Evolutionary conservation across 1,140 invertebrate species (phyloP), one percentile per base, ranked within the genome.

Genomic region (Scaptomyza hsui): DNA sequence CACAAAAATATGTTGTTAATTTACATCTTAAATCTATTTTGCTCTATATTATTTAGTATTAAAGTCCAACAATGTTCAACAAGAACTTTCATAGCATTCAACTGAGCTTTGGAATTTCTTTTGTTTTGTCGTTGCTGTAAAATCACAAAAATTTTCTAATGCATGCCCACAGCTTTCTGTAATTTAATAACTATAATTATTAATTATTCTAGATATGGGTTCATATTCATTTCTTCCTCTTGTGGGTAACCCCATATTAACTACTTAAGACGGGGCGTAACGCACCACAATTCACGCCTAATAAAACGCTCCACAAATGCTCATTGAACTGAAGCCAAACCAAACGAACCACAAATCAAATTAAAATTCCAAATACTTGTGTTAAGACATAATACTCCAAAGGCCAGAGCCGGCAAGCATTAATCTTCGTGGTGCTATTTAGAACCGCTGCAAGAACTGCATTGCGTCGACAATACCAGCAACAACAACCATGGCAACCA

Each of bases 301-400:
- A 72, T 72, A 52, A 71, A 51, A 71, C 52, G 51, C 61, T 56
- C 68, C 44, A 67, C 55, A 60, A 48, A 64, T 60, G 62, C 12
- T 44, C 72, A 72, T 26, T 68, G 59, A 81, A 67, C 52, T 62
- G 57, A 48, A 45, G 60, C 72, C 72, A 37, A 35, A 24, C 35
- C 39, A 70, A 75, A 69, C 75, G 63, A 80, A 82, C 78, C 78
- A 83, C 79, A 81, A 83, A 78, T 81, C 79, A 78, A 81, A 83
- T 81, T 82, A 81, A 81, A 83, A 83, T 78, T 81, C 79, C 78
- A 74, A 78, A 81, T 64, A 37, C 12, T 37, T n/a, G 61, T 81
- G 51, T 62, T 52, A 42, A 60, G 39, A 62, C 52, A 64, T 53
- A 62, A 59, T 75, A 64, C 39, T 7, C 32, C 9, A 55, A 29